phyloP scores from a whole-genome alignment of 1,140 invertebrate species.

The Reticulitermes speratus region DNA sequence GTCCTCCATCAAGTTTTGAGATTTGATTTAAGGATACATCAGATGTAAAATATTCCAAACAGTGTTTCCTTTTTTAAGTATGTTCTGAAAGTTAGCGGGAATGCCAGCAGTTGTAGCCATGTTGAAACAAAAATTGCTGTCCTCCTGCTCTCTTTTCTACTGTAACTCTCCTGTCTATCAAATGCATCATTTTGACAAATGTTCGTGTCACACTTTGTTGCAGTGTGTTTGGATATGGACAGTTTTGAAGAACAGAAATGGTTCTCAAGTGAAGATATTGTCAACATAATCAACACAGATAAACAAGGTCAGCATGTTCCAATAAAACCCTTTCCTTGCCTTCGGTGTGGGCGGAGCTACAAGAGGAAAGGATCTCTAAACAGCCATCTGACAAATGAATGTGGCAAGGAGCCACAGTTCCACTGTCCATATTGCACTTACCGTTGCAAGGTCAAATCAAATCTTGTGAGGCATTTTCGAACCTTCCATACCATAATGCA shows the following conservation, averaged over 20 bases:
- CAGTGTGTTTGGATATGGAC: not conserved
- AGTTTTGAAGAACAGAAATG: not conserved
- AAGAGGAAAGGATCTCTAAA: conserved; percentile 42
- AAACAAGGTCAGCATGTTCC: not conserved
- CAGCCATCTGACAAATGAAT: conserved; percentile 34
- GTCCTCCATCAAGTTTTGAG: too few species aligned
- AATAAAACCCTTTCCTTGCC: conserved; percentile 31
- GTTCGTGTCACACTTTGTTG: not conserved
- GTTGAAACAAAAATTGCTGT: too few species aligned
- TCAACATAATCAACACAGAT: not conserved
- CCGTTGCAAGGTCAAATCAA: conserved; percentile 34
- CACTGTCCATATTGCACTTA: conserved; percentile 34
- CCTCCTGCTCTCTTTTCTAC: too few species aligned
- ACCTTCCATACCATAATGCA: not conserved
- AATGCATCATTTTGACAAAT: not conserved
- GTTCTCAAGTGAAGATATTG: conserved; percentile 30
- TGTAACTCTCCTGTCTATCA: too few species aligned
- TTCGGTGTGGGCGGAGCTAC: conserved; percentile 36
- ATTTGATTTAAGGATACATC: too few species aligned
- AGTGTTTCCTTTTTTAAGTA: too few species aligned
- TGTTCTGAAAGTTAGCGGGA: too few species aligned
- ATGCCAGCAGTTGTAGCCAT: too few species aligned
- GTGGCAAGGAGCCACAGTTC: conserved; percentile 51
- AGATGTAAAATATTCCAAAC: too few species aligned
- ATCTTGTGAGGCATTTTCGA: conserved; percentile 40